A percentile compares a stretch with the other conserved stretches of the same genome.
These are phyloP conservation scores for Zeugodacus cucurbitae DNA, from an alignment of 1,140 invertebrate species.

Conservation along the genomic window DNA sequence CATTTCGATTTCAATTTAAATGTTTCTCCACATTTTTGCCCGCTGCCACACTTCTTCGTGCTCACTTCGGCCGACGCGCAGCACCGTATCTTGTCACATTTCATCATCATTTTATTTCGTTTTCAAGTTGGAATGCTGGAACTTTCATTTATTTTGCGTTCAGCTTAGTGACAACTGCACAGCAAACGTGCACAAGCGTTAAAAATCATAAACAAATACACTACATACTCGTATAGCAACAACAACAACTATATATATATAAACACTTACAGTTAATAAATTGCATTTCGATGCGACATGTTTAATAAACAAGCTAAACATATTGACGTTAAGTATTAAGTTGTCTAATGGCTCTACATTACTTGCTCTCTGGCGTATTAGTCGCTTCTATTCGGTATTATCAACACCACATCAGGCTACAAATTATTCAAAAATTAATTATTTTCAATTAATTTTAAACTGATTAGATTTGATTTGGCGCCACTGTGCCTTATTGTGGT, in stretches of 20 bases:
- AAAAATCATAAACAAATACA: background rate
- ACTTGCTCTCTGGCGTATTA: background rate
- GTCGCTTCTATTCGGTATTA: background rate
- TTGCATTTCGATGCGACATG: background rate
- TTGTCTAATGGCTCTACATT: background rate
- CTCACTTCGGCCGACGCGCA: background rate
- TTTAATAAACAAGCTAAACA: background rate
- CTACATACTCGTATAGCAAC: background rate
- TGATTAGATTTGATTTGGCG: too few relatives aligned
- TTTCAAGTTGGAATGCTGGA: background rate
- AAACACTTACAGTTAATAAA: background rate
- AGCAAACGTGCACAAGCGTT: background rate
- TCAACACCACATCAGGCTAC: background rate
- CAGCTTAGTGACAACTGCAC: background rate
- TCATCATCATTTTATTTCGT: constrained; percentile 29
- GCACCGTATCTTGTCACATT: background rate
- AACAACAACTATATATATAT: background rate
- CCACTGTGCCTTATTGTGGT: too few relatives aligned
- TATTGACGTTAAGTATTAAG: background rate
- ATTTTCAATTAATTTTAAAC: too few relatives aligned
- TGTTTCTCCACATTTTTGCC: background rate
- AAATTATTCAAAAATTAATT: background rate
- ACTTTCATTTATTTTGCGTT: constrained; percentile 13
- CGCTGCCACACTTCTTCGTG: background rate
- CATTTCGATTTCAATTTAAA: constrained; percentile 29